Conservation (phyloP, 1,140 invertebrate species). For the Saccostrea glomerata region DNA sequence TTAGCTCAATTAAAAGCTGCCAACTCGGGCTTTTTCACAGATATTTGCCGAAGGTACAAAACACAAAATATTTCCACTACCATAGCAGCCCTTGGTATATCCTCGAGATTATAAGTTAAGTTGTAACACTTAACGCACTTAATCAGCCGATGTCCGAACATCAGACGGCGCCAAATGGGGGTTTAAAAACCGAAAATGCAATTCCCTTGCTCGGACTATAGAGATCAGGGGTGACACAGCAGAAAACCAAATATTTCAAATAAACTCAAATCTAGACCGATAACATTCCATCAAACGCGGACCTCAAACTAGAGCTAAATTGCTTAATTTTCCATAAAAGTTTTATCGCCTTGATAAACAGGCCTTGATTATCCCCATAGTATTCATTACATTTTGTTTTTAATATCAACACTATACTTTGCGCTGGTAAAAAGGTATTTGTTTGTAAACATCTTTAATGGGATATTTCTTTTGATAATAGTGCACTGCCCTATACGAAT, state of each 20-base stretch:
- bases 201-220: background rate
- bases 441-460: background rate
- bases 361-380: background rate
- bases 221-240: background rate
- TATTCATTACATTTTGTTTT: constrained; percentile 14
- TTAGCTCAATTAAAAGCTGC: background rate
- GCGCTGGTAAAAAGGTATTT: background rate
- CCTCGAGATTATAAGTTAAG: background rate
- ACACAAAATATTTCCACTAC: background rate
- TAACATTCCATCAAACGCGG: background rate
- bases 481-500: background rate
- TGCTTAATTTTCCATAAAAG: constrained; percentile 35
- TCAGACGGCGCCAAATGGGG: background rate
- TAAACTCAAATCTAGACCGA: background rate
- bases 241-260: background rate
- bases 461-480: background rate
- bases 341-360: background rate
- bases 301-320: background rate
- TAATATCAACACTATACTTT: background rate
- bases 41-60: background rate
- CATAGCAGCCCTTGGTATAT: background rate
- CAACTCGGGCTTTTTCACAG: background rate
- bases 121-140: background rate
- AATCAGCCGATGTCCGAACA: background rate
- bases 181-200: background rate